Percentiles rank a stretch among this genome's conserved stretches.
Evolutionary conservation across 2,888 invertebrate genomes (phyloP).

Genomic region (Cataglyphis livida): DNA sequence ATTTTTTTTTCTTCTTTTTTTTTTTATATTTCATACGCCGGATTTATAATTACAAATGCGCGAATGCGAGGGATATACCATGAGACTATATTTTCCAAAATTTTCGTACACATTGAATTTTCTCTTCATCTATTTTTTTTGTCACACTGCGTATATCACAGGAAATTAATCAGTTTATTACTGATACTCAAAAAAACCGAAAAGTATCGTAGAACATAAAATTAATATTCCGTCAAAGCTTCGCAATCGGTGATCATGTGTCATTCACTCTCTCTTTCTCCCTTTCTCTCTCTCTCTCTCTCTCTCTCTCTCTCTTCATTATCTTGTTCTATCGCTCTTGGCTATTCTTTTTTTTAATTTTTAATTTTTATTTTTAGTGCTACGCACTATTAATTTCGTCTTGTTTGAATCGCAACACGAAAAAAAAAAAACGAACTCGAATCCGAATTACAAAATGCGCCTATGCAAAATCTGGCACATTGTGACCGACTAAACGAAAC

Average conservation of each 20-base stretch:
- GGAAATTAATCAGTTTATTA: neutral
- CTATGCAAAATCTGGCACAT: conserved; percentile 10
- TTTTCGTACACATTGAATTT: neutral
- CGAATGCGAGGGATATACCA: neutral
- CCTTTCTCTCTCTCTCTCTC: too few relatives aligned
- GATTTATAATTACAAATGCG: neutral
- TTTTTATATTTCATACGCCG: neutral
- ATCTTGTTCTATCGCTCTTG: conserved; percentile 32
- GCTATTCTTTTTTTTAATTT: conserved; percentile 30
- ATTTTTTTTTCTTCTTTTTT: neutral
- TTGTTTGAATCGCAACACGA: neutral
- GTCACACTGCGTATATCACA: too few relatives aligned
- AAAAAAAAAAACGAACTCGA: neutral
- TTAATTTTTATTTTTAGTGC: neutral
- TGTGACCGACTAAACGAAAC: conserved; percentile 1
- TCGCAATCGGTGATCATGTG: conserved; percentile 46
- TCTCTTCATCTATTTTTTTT: neutral
- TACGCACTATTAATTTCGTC: neutral
- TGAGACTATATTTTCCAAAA: neutral
- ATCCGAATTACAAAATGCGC: neutral
- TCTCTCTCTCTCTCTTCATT: neutral
- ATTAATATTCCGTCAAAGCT: conserved; percentile 46
- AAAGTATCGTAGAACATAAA: neutral
- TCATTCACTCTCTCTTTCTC: neutral
- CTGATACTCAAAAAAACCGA: neutral